These are phyloP conservation scores for Grammomys dolichurus DNA, from an alignment of 2,113 vertebrate genomes.

Conservation along the genomic window DNA sequence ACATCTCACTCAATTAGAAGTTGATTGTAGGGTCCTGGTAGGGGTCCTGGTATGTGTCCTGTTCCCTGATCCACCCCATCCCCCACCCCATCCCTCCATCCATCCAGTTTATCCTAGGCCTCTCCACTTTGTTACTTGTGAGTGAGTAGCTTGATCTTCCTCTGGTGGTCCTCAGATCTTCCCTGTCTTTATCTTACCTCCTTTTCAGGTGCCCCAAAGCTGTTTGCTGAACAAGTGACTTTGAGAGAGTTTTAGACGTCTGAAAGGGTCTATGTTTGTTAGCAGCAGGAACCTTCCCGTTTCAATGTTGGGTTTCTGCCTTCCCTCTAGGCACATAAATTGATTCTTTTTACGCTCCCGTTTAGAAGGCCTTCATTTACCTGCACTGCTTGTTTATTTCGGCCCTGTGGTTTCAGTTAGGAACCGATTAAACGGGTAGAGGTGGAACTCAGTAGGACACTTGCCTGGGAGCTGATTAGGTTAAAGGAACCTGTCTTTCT, in stretches of 20 bases:
- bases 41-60: background rate
- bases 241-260: background rate
- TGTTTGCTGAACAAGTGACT: constrained; percentile 23
- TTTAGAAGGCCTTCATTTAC: constrained; percentile 15
- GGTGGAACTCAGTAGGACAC: background rate
- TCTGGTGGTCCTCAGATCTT: background rate
- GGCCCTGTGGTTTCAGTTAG: constrained; percentile 29
- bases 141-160: background rate
- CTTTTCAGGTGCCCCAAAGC: background rate
- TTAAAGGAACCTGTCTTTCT: background rate
- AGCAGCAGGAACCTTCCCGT: background rate
- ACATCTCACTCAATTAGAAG: background rate
- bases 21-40: background rate
- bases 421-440: background rate
- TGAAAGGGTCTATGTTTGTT: constrained; percentile 7
- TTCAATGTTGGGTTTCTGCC: background rate
- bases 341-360: background rate
- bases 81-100: rapidly evolving
- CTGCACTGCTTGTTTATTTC: constrained; percentile 10
- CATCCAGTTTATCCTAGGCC: background rate
- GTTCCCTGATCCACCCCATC: too few species aligned
- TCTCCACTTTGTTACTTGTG: background rate
- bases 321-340: background rate
- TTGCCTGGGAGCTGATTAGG: background rate
- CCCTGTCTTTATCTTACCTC: background rate